Evolutionary conservation across 2,113 vertebrate species (phyloP).

Genomic region (Alethe diademata): DNA sequence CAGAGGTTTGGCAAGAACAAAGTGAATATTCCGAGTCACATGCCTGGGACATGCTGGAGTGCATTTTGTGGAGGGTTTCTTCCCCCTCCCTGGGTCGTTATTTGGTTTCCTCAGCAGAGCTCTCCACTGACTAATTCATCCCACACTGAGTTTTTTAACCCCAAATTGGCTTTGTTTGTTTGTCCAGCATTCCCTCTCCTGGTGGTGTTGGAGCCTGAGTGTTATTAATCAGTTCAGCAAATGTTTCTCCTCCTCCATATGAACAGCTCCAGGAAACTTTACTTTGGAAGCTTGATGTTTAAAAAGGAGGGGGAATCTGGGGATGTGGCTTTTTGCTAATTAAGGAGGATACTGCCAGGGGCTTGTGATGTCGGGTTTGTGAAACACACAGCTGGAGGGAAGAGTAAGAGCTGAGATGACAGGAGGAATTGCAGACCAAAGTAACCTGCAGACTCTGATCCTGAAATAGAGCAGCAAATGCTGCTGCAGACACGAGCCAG

Average conservation of each 20-base stretch:
- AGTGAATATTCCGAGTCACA: background rate
- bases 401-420: background rate
- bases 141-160: background rate
- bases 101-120: background rate
- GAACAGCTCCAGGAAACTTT: background rate
- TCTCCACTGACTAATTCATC: slow-evolving; percentile 7
- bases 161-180: background rate
- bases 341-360: background rate
- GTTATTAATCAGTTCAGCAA: slow-evolving; percentile 6
- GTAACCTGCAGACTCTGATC: background rate
- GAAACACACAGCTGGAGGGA: slow-evolving; percentile 8
- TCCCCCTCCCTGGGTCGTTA: background rate
- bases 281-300: slow-evolving; percentile 17
- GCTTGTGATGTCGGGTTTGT: background rate
- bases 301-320: background rate
- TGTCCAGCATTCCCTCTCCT: background rate
- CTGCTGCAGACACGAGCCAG: background rate
- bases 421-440: background rate
- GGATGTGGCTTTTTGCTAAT: background rate
- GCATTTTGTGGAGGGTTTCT: background rate
- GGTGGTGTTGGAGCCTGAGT: background rate
- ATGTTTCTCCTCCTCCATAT: slow-evolving; percentile 10
- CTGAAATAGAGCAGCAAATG: background rate
- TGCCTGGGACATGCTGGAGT: background rate
- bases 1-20: background rate